Evolutionary conservation across 2,113 vertebrate genomes (phyloP), one percentile per base, ranked within the genome.

Genomic region (Gambusia affinis): DNA sequence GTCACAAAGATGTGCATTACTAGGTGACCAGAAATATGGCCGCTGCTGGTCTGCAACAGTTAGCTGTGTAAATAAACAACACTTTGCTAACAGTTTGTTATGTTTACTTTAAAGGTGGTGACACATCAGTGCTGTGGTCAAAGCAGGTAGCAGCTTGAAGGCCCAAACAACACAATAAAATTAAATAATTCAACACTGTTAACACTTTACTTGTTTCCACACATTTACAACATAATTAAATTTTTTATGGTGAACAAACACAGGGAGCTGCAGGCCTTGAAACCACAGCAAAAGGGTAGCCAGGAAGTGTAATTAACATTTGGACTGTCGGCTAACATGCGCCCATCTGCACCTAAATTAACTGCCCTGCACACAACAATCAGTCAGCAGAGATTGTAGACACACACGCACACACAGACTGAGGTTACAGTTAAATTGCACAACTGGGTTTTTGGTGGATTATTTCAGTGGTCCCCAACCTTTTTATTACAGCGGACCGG

Each of bases 281-380:
- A 69, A 71, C 31, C 72, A 65, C 39, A 63, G 57, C 73, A 42
- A 74, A 70, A 64, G 51, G 76, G 57, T 63, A 70, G 60, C 60
- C 29, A 68, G 68, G 67, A 72, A 73, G 30, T 37, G 72, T 75
- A 81, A 84, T 81, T 81, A 79, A 78, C n/a, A 7, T 70, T 69
- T 77, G 60, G 51, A 42, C 75, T 63, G 62, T 75, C 17, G 22
- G 65, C 73, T 66, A 57, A 78, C 82, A 73, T 70, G 68, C 73
- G 83, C 39, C 82, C 73, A 78, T 73, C 33, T 74, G 44, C 8
- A 12, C 8, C 70, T 31, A 47, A 65, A 70, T 31, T 74, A 67
- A 71, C 65, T 76, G 30, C 39, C 51, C 24, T 27, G 64, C 28
- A 65, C 62, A 79, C 54, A 70, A 8, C 66, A 69, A 65, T 57